Base-by-base conservation (phyloP, 2,888 invertebrate genomes). In the Drosophila parthenogenetica region DNA sequence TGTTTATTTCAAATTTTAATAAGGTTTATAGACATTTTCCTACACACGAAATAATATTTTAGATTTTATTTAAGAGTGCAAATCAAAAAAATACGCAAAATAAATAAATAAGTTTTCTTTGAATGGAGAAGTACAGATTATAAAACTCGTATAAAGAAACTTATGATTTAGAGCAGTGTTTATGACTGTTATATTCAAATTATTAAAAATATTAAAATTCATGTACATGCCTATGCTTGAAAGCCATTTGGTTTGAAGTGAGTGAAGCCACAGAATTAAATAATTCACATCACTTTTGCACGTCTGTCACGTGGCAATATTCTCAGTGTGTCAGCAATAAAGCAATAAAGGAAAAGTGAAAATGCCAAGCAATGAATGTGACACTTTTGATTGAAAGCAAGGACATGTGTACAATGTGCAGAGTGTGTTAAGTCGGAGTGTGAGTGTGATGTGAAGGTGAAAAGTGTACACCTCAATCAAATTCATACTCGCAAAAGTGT, bases 381-480 rank as follows among this genome's bases (percentile, higher is more conserved):
- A 87, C 84, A 89, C 66, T 68, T 83, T 89, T 89, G 89, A 83
- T 83, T 87, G 89, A 89, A 89, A 61, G 67, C 69, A 49, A 61
- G 42, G 45, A 62, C 63, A 45, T 42, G 32, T 48, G 19, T 17
- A 53, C 53, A 17, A 16, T 35, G 35, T 35, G 35, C 46, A 29
- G 53, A 32, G 37, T 25, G 42, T 48, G 22, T 58, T 32, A 42
- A 53, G 40, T 37, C 35, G 32, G 17, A 19, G 16, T 4, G 14
- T 14, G 25, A 11, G 13, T 25, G 43, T 19, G 11, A 7, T 25
- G 45, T 13, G 13, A 11, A 42, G 42, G 10, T 53, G 42, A 14
- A 43, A 32, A n/a, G 29, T 42, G 17, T 17, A 51, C 42, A 61
- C 40, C 75, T 59, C 67, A 70, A 78, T 80, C 77, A 76, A 76